phyloP scores from a whole-genome alignment of 2,888 invertebrate genomes.

The Halictus ligatus region DNA sequence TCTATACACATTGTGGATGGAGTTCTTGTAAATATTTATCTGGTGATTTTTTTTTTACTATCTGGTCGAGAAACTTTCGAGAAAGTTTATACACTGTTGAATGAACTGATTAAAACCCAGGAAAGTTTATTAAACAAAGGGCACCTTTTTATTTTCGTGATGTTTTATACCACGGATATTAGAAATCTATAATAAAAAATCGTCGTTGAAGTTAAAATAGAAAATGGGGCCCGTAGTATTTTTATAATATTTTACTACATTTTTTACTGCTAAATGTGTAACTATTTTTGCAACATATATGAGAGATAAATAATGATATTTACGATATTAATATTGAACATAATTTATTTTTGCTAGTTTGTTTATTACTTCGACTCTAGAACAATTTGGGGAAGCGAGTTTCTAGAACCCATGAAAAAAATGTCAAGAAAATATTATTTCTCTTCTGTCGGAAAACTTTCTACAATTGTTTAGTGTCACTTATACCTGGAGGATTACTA shows the following conservation, averaged over 20 bases:
- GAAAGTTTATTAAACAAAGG: background rate
- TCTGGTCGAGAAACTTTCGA: background rate
- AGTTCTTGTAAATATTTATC: slow-evolving; percentile 18
- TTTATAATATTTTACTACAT: background rate
- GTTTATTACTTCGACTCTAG: background rate
- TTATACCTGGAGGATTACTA: background rate
- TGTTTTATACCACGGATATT: background rate
- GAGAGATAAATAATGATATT: background rate
- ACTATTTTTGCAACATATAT: background rate
- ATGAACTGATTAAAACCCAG: background rate
- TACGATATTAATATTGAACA: background rate
- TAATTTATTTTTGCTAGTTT: background rate
- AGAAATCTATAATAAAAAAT: background rate
- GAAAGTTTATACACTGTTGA: background rate
- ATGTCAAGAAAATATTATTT: background rate
- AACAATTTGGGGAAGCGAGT: too few relatives aligned
- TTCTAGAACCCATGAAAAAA: background rate
- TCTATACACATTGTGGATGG: background rate
- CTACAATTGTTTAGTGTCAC: background rate
- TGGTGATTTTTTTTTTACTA: background rate
- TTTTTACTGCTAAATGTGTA: background rate
- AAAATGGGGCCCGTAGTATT: background rate
- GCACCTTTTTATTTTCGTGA: too few relatives aligned
- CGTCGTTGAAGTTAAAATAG: background rate
- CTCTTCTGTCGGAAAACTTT: background rate